Evolutionary conservation across 2,888 invertebrate genomes (phyloP).

Genomic region (Sacculina carcini): DNA sequence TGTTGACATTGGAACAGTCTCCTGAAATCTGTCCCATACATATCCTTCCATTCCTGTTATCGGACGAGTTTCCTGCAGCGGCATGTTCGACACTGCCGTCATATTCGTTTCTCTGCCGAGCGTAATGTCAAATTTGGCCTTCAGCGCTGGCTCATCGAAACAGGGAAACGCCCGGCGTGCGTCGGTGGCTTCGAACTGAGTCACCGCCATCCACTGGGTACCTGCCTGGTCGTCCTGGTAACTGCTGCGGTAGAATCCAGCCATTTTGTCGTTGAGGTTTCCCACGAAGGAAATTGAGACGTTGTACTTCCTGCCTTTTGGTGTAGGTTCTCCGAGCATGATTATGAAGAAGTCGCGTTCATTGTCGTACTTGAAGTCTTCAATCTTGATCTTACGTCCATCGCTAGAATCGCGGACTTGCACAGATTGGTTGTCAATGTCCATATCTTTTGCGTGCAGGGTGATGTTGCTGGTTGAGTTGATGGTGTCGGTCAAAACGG

Average conservation of each 20-base stretch:
- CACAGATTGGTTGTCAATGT: conserved; percentile 31
- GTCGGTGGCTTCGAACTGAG: conserved; percentile 20
- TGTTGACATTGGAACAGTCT: conserved; percentile 22
- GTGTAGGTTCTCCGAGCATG: conserved; percentile 29
- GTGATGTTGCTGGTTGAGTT: conserved; percentile 34
- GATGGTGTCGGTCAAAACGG: conserved; percentile 27
- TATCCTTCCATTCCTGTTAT: too few relatives aligned
- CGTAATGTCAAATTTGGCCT: conserved; percentile 36
- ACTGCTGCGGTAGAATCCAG: conserved; percentile 59
- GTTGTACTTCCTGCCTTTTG: conserved; percentile 32
- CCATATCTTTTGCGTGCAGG: conserved; percentile 43
- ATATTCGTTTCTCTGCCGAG: conserved; percentile 41
- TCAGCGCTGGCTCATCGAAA: conserved; percentile 59
- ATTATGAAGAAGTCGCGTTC: conserved; percentile 39
- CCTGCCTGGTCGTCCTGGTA: too few relatives aligned
- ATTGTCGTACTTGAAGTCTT: conserved; percentile 7
- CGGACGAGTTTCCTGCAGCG: conserved; percentile 18
- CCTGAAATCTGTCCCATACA: conserved; percentile 11
- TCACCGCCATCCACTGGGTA: conserved; percentile 20
- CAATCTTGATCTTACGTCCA: neutral
- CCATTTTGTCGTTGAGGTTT: conserved; percentile 40
- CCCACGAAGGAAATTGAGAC: conserved; percentile 42
- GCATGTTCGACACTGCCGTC: conserved; percentile 55
- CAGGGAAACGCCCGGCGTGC: conserved; percentile 44
- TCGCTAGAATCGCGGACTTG: conserved; percentile 17